Evolutionary conservation across 37 sponge, comb jelly and placozoan species (phyloP), one percentile per base, ranked within the genome.

Genomic region (Tethya wilhelma): DNA sequence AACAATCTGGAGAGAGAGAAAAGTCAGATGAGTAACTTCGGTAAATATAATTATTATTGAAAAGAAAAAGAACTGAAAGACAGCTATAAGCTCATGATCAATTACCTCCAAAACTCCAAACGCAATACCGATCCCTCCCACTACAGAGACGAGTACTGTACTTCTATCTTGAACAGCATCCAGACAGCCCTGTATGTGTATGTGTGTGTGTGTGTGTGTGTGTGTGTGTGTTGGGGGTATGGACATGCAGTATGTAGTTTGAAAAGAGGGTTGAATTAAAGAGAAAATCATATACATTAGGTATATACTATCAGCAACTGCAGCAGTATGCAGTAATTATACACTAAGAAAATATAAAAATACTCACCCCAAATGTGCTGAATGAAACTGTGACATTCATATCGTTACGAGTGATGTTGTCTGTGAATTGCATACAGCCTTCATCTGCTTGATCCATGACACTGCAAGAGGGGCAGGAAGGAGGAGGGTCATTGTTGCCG

Each of bases 41-140:
- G 7, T 7, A 25, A 59, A 59, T 12, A 59, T 59, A 12, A 59
- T 19, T 59, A 59, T 59, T 19, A 25, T 29, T 19, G 29, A 7
- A 25, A 49, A 14, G 53, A 49, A 49, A 14, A 14, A 14, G 53
- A 14, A 49, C 14, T 9, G 53, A 49, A 49, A 49, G 53, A 14
- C n/a, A n/a, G n/a, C 53, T 49, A 49, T 19, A 58, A n/a, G 4
- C 28, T 28, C 12, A 11, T 70, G 44, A 70, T 2, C 44, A 40
- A 49, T 38, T 73, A 82, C 83, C 83, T 73, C 74, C 1, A 82
- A 0, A 45, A 82, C 22, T 5, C 74, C 83, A 72, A 82, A 73
- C 55, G 74, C 83, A 20, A 82, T 64, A 23, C 74, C 73, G 4
- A 82, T 0, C 2, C 65, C 74, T 42, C 74, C 83, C 22, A 29